A percentile compares a stretch with the other conserved stretches of the same genome.
Evolutionary conservation across 2,888 invertebrate genomes (phyloP).

Genomic region (Athetis lepigone): DNA sequence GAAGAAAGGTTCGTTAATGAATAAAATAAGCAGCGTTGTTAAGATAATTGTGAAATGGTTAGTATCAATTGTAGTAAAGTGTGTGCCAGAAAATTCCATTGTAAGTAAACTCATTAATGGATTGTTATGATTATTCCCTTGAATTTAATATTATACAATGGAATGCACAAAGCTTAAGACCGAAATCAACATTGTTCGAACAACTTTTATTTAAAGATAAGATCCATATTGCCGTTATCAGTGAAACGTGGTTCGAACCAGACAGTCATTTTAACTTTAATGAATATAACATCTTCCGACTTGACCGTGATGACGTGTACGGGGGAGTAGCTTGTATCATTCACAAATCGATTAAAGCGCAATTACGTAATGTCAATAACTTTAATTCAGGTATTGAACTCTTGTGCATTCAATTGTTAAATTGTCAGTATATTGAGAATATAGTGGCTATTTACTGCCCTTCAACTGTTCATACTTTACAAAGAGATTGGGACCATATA

Average conservation of each 20-base stretch:
- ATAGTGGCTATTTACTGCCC: too few relatives aligned
- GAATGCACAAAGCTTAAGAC: conserved; percentile 11
- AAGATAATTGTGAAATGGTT: conserved; percentile 13
- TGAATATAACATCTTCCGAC: too few relatives aligned
- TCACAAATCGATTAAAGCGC: conserved; percentile 1
- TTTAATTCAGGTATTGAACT: too few relatives aligned
- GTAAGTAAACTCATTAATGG: conserved; percentile 12
- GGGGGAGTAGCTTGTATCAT: too few relatives aligned
- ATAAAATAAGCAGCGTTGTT: not conserved
- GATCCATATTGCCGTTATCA: too few relatives aligned
- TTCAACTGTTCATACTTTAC: too few relatives aligned
- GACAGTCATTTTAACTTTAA: too few relatives aligned
- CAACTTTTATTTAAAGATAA: not conserved
- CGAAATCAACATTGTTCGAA: conserved; percentile 4
- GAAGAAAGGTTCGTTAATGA: conserved; percentile 1
- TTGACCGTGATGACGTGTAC: too few relatives aligned
- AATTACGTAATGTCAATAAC: not conserved
- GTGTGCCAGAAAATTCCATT: conserved; percentile 7
- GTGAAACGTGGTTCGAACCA: too few relatives aligned
- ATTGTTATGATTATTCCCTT: conserved; percentile 2
- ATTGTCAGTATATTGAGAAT: too few relatives aligned
- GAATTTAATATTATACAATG: conserved; percentile 7
- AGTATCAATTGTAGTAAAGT: not conserved
- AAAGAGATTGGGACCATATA: too few relatives aligned
- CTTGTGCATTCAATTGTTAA: too few relatives aligned